These are phyloP conservation scores for Liasis olivaceus DNA, from an alignment of 2,797 vertebrate species.

Conservation along the genomic window DNA sequence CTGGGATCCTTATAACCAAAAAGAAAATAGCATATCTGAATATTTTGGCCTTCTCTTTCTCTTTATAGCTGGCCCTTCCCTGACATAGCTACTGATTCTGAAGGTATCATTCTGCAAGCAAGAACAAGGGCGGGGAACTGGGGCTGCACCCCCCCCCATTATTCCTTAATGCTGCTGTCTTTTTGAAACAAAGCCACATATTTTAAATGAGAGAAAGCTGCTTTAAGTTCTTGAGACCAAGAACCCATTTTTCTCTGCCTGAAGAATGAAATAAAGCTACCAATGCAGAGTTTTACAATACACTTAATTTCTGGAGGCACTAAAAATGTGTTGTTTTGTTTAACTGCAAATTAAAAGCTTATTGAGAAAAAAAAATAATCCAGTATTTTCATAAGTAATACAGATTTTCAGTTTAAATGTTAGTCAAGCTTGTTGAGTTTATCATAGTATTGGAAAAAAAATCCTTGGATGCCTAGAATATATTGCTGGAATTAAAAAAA, in stretches of 20 bases:
- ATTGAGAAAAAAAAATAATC: not conserved
- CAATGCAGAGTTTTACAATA: not conserved
- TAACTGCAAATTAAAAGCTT: not conserved
- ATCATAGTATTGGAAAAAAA: not conserved
- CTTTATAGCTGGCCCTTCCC: not conserved
- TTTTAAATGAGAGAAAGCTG: not conserved
- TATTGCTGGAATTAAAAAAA: no score
- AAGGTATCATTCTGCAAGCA: conserved; percentile 34
- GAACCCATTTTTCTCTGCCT: not conserved
- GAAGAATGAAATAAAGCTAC: not conserved
- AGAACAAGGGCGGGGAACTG: conserved; percentile 33
- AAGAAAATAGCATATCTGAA: not conserved
- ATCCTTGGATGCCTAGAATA: no score
- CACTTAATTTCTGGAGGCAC: not conserved
- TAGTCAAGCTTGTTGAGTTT: not conserved
- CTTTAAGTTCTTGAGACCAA: not conserved
- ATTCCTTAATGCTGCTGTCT: not conserved
- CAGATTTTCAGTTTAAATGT: not conserved
- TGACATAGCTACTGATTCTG: conserved; percentile 13
- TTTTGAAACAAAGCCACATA: conserved; percentile 13
- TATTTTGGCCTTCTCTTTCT: not conserved
- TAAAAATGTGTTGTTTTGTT: not conserved
- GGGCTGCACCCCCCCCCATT: conserved; percentile 27
- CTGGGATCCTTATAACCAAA: conserved; percentile 3
- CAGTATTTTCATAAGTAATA: not conserved